Evolutionary conservation across 1,140 invertebrate species (phyloP).

Genomic region (Atta colombica): DNA sequence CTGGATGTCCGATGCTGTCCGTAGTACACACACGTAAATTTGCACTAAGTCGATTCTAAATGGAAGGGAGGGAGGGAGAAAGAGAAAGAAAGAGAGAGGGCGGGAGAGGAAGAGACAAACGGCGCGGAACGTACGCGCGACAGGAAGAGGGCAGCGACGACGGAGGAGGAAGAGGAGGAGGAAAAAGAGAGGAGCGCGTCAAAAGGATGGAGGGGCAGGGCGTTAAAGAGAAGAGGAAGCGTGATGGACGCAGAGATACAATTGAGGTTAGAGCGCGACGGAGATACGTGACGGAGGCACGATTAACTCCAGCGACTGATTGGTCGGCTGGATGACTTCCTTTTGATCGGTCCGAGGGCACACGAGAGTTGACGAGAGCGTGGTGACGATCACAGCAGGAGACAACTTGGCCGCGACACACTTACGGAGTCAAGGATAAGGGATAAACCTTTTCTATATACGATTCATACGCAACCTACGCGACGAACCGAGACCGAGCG

Average conservation of each 20-base stretch:
- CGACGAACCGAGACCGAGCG: too few species aligned
- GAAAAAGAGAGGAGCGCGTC: conserved; percentile 36
- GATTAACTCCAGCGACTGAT: background rate
- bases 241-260: background rate
- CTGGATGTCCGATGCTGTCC: conserved; percentile 67
- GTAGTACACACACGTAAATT: conserved; percentile 71
- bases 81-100: background rate
- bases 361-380: too few species aligned
- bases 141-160: conserved; percentile 37
- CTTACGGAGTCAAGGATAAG: too few species aligned
- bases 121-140: conserved; percentile 36
- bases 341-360: too few species aligned
- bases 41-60: conserved; percentile 66
- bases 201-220: conserved; percentile 13
- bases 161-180: background rate
- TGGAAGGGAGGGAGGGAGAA: conserved; percentile 27
- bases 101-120: conserved; percentile 45
- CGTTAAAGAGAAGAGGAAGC: conserved; percentile 30
- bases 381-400: too few species aligned
- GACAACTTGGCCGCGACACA: too few species aligned
- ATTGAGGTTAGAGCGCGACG: conserved; percentile 44
- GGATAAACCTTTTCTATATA: too few species aligned
- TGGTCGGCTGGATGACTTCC: too few species aligned
- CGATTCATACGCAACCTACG: too few species aligned
- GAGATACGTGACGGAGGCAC: conserved; percentile 5